Evolutionary conservation across 2,797 vertebrate genomes (phyloP).

Genomic region (Microcaecilia unicolor): DNA sequence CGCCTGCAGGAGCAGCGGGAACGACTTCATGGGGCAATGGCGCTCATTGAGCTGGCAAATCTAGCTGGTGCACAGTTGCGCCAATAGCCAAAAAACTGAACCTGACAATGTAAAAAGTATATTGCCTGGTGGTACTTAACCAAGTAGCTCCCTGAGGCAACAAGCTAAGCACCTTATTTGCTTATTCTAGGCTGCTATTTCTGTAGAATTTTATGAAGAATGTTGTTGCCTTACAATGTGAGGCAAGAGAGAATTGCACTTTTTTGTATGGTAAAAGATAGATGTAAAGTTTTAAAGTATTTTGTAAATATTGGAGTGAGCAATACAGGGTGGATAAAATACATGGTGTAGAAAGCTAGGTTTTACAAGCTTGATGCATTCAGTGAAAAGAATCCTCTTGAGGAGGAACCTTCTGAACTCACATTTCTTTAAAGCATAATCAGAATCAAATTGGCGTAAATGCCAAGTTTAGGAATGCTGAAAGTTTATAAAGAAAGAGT

Average conservation of each 20-base stretch:
- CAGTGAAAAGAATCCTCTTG: slow-evolving; percentile 54
- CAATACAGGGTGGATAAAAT: slow-evolving; percentile 63
- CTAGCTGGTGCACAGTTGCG: slow-evolving; percentile 73
- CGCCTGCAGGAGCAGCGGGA: slow-evolving; percentile 83
- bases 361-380: slow-evolving; percentile 83
- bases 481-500: too few species aligned
- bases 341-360: slow-evolving; percentile 42
- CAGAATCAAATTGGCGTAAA: too few species aligned
- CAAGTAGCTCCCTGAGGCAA: slow-evolving; percentile 50
- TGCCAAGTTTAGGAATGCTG: too few species aligned
- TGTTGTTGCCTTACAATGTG: slow-evolving; percentile 67
- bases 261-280: slow-evolving; percentile 68
- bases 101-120: slow-evolving; percentile 30
- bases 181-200: slow-evolving; percentile 95
- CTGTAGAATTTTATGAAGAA: slow-evolving; percentile 96
- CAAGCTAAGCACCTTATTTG: slow-evolving; percentile 99
- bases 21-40: slow-evolving; percentile 87
- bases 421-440: too few species aligned
- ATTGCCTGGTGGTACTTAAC: slow-evolving; percentile 44
- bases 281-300: slow-evolving; percentile 68
- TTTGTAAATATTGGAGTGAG: slow-evolving; percentile 71
- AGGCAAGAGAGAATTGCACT: slow-evolving; percentile 78
- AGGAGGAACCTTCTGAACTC: slow-evolving; percentile 49
- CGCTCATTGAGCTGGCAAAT: slow-evolving; percentile 95
- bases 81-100: slow-evolving; percentile 39